Percentiles rank a stretch among this genome's conserved stretches.
Conservation (phyloP, 2,797 vertebrate genomes). For the Odontamblyopus rebecca region DNA sequence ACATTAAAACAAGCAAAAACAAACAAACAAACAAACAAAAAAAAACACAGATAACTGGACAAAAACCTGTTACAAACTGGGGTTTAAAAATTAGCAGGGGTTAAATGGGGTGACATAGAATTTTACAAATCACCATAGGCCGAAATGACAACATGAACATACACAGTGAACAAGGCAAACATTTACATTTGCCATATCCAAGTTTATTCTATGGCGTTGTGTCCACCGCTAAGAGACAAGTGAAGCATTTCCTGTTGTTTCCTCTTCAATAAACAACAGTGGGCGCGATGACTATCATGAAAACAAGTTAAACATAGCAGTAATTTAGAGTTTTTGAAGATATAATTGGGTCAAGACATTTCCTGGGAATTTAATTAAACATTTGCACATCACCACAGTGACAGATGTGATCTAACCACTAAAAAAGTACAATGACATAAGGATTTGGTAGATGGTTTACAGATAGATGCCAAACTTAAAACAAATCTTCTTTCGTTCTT, state of each 20-base stretch:
- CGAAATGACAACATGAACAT: constrained; percentile 17
- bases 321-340: constrained; percentile 27
- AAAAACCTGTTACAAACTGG: constrained; percentile 38
- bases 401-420: constrained; percentile 50
- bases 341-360: constrained; percentile 32
- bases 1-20: constrained; percentile 66
- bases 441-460: constrained; percentile 36
- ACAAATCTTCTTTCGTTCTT: constrained; percentile 17
- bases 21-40: not conserved
- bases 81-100: constrained; percentile 13
- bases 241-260: constrained; percentile 39
- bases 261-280: constrained; percentile 20
- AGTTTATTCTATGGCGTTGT: constrained; percentile 21
- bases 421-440: constrained; percentile 47
- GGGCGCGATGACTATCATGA: constrained; percentile 37
- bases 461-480: constrained; percentile 42
- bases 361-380: constrained; percentile 54
- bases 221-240: constrained; percentile 12
- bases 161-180: constrained; percentile 28
- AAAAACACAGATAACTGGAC: constrained; percentile 44
- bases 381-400: constrained; percentile 34
- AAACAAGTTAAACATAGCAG: constrained; percentile 22
- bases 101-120: constrained; percentile 15
- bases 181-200: constrained; percentile 22
- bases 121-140: constrained; percentile 12